A percentile compares a stretch with the other conserved stretches of the same genome.
phyloP scores from a whole-genome alignment of 2,797 vertebrate genomes.

The Spinus olivaceus region DNA sequence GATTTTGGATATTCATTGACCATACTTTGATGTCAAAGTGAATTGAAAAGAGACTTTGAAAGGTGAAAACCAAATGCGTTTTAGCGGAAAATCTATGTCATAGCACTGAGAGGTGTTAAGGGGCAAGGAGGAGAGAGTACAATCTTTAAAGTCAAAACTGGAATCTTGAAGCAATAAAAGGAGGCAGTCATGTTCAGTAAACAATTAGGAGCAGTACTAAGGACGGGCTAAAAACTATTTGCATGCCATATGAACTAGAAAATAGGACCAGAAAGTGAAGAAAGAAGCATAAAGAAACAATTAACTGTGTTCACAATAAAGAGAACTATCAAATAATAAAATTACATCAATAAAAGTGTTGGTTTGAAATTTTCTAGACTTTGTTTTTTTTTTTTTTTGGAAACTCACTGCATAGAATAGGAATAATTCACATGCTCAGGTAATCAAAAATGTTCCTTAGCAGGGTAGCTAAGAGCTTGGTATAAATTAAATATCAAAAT shows the following conservation, averaged over 20 bases:
- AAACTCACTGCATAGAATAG: not conserved
- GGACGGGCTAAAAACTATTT: conserved; percentile 24
- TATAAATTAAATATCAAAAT: not conserved
- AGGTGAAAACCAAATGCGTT: not conserved
- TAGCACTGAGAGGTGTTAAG: not conserved
- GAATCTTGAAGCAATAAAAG: conserved; percentile 15
- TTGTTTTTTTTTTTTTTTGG: not conserved
- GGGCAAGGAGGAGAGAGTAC: not conserved
- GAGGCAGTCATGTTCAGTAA: not conserved
- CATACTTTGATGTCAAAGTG: not conserved
- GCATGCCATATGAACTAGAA: conserved; percentile 35
- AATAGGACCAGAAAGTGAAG: not conserved
- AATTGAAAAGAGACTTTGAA: not conserved
- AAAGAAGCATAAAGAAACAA: not conserved
- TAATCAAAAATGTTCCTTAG: not conserved
- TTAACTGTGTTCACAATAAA: not conserved
- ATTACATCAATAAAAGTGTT: not conserved
- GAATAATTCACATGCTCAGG: not conserved
- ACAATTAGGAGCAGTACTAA: conserved; percentile 11
- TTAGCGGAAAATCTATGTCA: not conserved
- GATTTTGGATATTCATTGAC: not conserved
- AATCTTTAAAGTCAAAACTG: conserved; percentile 1
- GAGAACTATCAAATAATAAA: not conserved
- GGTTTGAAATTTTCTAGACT: not conserved
- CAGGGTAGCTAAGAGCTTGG: not conserved